Evolutionary conservation across 2,888 invertebrate genomes (phyloP).

Genomic region (Philereme vetulata): DNA sequence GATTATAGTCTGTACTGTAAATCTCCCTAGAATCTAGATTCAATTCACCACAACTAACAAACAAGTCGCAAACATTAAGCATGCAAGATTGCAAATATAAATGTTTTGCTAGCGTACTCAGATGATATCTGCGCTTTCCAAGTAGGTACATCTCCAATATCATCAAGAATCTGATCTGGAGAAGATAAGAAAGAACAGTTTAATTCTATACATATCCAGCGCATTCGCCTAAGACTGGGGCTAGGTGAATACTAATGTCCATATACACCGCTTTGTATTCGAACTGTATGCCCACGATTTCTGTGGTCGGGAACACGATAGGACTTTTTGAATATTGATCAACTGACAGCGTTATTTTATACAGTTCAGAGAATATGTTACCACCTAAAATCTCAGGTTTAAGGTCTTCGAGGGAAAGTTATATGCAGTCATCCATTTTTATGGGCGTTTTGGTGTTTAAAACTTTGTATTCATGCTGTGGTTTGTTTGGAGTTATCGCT

Average conservation of each 20-base stretch:
- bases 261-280: slow-evolving; percentile 66
- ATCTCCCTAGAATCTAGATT: neutral
- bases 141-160: slow-evolving; percentile 29
- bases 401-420: slow-evolving; percentile 65
- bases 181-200: slow-evolving; percentile 57
- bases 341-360: slow-evolving; percentile 46
- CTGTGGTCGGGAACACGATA: slow-evolving; percentile 68
- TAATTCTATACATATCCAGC: slow-evolving; percentile 62
- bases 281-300: slow-evolving; percentile 70
- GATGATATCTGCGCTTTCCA: slow-evolving; percentile 15
- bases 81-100: neutral
- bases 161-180: slow-evolving; percentile 49
- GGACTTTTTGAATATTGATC: slow-evolving; percentile 77
- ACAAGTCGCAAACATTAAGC: slow-evolving; percentile 1
- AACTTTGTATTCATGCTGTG: slow-evolving; percentile 47
- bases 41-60: neutral
- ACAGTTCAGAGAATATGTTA: slow-evolving; percentile 46
- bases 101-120: neutral
- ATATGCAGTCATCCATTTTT: slow-evolving; percentile 40
- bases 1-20: no score
- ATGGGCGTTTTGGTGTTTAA: slow-evolving; percentile 31
- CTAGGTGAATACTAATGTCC: slow-evolving; percentile 72
- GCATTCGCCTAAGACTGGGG: slow-evolving; percentile 58
- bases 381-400: slow-evolving; percentile 45
- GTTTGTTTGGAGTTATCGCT: slow-evolving; percentile 21